phyloP scores from a whole-genome alignment of 1,140 invertebrate genomes.

The Metaphire vulgaris region DNA sequence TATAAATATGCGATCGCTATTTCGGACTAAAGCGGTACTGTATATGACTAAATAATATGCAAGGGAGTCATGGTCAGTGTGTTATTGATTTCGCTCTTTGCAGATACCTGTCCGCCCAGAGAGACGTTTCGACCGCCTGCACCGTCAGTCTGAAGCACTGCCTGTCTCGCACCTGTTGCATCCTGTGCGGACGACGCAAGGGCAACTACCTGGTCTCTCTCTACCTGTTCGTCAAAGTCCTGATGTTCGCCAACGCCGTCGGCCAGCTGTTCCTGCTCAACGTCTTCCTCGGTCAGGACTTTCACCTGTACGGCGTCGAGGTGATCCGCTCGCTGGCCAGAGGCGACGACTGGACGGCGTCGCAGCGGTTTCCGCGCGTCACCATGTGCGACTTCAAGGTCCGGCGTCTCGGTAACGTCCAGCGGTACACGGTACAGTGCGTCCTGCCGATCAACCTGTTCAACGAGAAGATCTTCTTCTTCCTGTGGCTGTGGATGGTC shows the following conservation, averaged over 20 bases:
- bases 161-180: constrained; percentile 37
- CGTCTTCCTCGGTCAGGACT: constrained; percentile 54
- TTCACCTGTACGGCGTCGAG: constrained; percentile 54
- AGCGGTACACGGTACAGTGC: constrained; percentile 49
- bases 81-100: no score
- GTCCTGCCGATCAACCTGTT: no score
- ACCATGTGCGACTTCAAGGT: constrained; percentile 54
- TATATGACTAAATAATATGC: no score
- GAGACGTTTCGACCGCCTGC: constrained; percentile 25
- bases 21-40: no score
- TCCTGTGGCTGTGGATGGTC: constrained; percentile 34
- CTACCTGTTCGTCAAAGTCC: constrained; percentile 55
- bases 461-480: constrained; percentile 32
- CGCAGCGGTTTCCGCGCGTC: constrained; percentile 51
- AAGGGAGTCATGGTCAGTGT: no score
- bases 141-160: constrained; percentile 32
- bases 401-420: constrained; percentile 49
- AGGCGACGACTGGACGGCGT: constrained; percentile 44
- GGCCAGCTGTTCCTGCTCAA: no score
- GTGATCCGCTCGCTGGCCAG: constrained; percentile 46
- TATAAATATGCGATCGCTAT: no score
- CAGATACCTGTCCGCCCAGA: constrained; percentile 25
- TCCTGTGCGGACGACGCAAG: constrained; percentile 51
- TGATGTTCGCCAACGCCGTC: constrained; percentile 55
- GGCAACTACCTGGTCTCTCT: constrained; percentile 55